Evolutionary conservation across 2,113 vertebrate genomes (phyloP).

Genomic region (Suricata suricatta): DNA sequence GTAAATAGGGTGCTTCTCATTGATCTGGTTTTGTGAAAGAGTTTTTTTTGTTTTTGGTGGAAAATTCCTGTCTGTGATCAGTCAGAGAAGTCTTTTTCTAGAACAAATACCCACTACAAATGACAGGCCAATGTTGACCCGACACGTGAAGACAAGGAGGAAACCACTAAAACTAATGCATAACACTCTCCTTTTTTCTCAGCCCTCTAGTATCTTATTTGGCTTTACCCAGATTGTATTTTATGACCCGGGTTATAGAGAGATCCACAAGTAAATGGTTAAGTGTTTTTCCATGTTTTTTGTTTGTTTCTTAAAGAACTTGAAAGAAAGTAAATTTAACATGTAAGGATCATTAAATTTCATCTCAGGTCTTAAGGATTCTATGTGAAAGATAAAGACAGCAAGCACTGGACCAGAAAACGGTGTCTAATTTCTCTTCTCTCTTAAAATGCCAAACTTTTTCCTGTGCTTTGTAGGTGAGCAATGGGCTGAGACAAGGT

Average conservation of each 20-base stretch:
- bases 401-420: background rate
- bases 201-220: background rate
- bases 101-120: background rate
- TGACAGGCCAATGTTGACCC: background rate
- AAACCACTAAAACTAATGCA: constrained; percentile 18
- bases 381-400: constrained; percentile 1
- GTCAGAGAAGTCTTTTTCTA: constrained; percentile 22
- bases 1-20: constrained; percentile 37
- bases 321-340: constrained; percentile 34
- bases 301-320: background rate
- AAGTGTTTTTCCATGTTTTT: constrained; percentile 7
- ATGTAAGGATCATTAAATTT: constrained; percentile 35
- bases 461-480: constrained; percentile 11
- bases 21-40: background rate
- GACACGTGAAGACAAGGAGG: background rate
- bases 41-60: background rate
- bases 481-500: background rate
- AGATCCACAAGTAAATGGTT: constrained; percentile 12
- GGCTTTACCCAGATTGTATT: background rate
- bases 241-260: background rate
- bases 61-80: background rate
- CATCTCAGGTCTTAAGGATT: background rate
- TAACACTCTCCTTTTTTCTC: constrained; percentile 7
- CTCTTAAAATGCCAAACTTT: background rate
- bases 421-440: background rate